Percentiles rank a stretch among this genome's conserved stretches.
Evolutionary conservation across 2,888 invertebrate species (phyloP).

Genomic region (Entomobrya multifasciata): DNA sequence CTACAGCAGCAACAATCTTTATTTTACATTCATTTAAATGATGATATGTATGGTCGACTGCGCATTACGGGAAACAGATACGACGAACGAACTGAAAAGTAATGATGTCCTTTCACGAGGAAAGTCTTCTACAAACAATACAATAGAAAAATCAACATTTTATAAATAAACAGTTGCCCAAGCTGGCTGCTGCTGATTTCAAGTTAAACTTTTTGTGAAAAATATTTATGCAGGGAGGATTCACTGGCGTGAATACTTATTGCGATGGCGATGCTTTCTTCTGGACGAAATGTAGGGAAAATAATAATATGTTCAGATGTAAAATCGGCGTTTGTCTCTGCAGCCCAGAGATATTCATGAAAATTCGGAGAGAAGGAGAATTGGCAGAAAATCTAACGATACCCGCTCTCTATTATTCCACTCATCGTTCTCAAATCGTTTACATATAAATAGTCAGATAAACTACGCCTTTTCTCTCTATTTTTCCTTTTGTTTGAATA

Average conservation of each 20-base stretch:
- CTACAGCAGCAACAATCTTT: not conserved
- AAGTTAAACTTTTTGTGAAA: too few species aligned
- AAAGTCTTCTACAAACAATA: too few species aligned
- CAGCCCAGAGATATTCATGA: too few species aligned
- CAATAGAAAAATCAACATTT: too few species aligned
- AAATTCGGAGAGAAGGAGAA: not conserved
- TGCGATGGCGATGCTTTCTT: too few species aligned
- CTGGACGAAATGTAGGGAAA: too few species aligned
- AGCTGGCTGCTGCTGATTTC: too few species aligned
- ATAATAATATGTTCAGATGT: not conserved
- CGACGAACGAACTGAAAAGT: too few species aligned
- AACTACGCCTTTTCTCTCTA: not conserved
- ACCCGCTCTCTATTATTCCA: not conserved
- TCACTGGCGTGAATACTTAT: too few species aligned
- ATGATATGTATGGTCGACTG: slow-evolving; percentile 16
- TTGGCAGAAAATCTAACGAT: not conserved
- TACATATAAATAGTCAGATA: slow-evolving; percentile 32
- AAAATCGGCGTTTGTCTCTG: slow-evolving; percentile 4
- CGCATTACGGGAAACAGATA: not conserved
- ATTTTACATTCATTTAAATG: slow-evolving; percentile 32
- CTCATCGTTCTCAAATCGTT: slow-evolving; percentile 18
- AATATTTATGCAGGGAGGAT: too few species aligned
- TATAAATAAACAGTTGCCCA: too few species aligned
- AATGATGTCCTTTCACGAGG: too few species aligned
- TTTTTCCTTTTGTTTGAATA: not conserved